Evolutionary conservation across 2,888 invertebrate genomes (phyloP).

Genomic region (Epistrophella euchroma): DNA sequence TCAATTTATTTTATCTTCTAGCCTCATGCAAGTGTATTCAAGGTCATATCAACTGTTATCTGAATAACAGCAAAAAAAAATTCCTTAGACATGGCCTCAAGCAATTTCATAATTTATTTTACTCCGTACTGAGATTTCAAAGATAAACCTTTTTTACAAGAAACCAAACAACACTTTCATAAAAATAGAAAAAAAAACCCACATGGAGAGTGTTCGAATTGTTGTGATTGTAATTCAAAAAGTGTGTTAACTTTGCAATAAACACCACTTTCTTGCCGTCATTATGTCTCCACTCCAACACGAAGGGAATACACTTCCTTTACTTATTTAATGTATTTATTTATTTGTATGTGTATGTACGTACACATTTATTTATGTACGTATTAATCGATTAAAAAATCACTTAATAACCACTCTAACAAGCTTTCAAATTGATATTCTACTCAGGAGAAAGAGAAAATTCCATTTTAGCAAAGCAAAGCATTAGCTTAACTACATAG

Average conservation of each 20-base stretch:
- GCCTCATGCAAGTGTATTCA: slow-evolving; percentile 40
- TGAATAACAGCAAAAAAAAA: neutral
- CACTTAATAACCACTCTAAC: slow-evolving; percentile 56
- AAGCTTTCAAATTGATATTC: slow-evolving; percentile 69
- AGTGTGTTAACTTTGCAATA: slow-evolving; percentile 15
- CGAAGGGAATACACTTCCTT: slow-evolving; percentile 11
- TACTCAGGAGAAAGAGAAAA: slow-evolving; percentile 40
- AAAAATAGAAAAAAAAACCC: neutral
- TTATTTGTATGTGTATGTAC: too few relatives aligned
- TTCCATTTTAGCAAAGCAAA: slow-evolving; percentile 24
- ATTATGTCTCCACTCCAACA: slow-evolving; percentile 8
- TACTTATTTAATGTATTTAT: neutral
- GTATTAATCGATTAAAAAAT: slow-evolving; percentile 56
- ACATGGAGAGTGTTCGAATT: slow-evolving; percentile 1
- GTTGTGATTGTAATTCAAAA: slow-evolving; percentile 5
- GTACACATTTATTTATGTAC: neutral
- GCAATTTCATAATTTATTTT: neutral
- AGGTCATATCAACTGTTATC: slow-evolving; percentile 44
- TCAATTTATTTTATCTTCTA: slow-evolving; percentile 42
- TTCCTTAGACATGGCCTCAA: slow-evolving; percentile 41
- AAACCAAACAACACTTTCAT: slow-evolving; percentile 1
- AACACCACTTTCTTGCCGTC: neutral
- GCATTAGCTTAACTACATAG: slow-evolving; percentile 20
- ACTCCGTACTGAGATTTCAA: neutral
- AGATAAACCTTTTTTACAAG: neutral